Conservation (phyloP, 2,888 invertebrate species). For the Phasia obesa region DNA sequence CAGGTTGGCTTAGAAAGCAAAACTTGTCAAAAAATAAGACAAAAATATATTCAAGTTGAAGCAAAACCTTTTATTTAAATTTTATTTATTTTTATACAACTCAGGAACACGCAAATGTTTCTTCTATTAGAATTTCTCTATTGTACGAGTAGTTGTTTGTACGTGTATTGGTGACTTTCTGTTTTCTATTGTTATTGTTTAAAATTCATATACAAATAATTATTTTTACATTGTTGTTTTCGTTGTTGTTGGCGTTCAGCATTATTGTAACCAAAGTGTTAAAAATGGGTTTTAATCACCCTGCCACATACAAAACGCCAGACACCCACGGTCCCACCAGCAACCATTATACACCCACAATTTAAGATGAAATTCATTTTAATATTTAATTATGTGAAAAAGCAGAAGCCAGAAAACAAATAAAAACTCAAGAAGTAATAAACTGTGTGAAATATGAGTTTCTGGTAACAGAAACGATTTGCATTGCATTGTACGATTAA, state of each 20-base stretch:
- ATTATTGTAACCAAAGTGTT: conserved; percentile 51
- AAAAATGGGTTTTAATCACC: conserved; percentile 12
- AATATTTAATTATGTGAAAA: conserved; percentile 51
- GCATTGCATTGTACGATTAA: conserved; percentile 8
- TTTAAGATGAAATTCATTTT: conserved; percentile 48
- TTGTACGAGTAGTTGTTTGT: conserved; percentile 34
- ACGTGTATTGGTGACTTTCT: conserved; percentile 16
- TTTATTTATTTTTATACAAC: conserved; percentile 17
- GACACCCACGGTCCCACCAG: not conserved
- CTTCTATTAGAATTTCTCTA: conserved; percentile 45
- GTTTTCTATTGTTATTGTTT: conserved; percentile 39
- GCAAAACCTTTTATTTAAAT: conserved; percentile 44
- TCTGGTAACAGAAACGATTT: not conserved
- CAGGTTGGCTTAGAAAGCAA: not conserved
- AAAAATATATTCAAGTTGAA: too few relatives aligned
- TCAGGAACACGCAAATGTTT: conserved; percentile 39
- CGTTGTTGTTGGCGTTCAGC: conserved; percentile 19
- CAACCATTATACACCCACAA: conserved; percentile 59
- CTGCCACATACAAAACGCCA: not conserved
- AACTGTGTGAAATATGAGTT: conserved; percentile 21
- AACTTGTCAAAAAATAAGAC: not conserved
- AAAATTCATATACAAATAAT: conserved; percentile 39
- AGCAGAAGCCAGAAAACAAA: conserved; percentile 13
- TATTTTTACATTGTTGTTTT: conserved; percentile 22
- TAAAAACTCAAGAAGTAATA: conserved; percentile 1